These are phyloP conservation scores for Lepisosteus osseus DNA, from an alignment of 2,113 vertebrate species.

Conservation along the genomic window DNA sequence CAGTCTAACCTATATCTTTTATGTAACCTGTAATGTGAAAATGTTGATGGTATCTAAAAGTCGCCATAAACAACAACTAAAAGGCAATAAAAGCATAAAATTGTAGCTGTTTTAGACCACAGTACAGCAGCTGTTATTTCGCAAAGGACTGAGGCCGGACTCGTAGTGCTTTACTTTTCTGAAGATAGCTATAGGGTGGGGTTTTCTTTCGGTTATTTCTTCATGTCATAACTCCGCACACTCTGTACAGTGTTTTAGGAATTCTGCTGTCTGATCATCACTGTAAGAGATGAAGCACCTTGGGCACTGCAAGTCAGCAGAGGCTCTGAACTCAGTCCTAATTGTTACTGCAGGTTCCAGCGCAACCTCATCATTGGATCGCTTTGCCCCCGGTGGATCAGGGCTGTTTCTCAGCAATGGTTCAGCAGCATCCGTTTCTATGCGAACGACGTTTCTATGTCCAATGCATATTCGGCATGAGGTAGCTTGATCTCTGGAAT, in stretches of 20 bases:
- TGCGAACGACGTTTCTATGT: constrained; percentile 47
- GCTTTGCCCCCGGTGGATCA: constrained; percentile 36
- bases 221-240: constrained; percentile 61
- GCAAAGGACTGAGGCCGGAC: neutral
- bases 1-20: too few relatives aligned
- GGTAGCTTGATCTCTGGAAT: constrained; percentile 48
- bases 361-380: constrained; percentile 27
- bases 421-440: constrained; percentile 41
- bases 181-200: neutral
- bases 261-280: constrained; percentile 69
- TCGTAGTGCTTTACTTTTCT: constrained; percentile 5
- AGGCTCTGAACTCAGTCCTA: constrained; percentile 36
- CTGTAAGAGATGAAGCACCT: constrained; percentile 70
- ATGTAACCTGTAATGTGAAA: too few relatives aligned
- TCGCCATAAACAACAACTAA: too few relatives aligned
- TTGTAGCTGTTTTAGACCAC: too few relatives aligned
- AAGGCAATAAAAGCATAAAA: too few relatives aligned
- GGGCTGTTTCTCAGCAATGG: constrained; percentile 47
- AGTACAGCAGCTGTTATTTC: too few relatives aligned
- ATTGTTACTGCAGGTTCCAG: constrained; percentile 28
- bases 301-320: constrained; percentile 81
- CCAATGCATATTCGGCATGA: constrained; percentile 54
- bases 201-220: neutral
- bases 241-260: constrained; percentile 78
- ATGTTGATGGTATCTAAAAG: too few relatives aligned